Evolutionary conservation across 1,140 invertebrate species (phyloP).

Genomic region (Pseudomyrmex flavicornis): DNA sequence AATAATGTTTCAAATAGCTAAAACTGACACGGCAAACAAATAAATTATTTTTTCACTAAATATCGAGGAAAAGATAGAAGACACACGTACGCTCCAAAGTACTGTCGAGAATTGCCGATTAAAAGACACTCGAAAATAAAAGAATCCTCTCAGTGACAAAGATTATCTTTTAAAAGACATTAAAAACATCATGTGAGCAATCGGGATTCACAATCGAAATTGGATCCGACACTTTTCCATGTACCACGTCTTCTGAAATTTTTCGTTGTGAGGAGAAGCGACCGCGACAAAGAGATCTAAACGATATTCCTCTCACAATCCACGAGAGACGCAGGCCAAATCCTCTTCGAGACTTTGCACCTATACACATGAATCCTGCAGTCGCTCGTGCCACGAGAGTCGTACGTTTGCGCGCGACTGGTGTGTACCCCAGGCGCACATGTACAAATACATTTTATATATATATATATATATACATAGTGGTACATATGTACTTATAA

Average conservation of each 20-base stretch:
- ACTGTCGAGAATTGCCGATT: not conserved
- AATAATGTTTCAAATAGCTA: not conserved
- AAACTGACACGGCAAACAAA: not conserved
- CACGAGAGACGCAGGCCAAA: constrained; percentile 64
- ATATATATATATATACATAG: not conserved
- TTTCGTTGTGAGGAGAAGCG: not conserved
- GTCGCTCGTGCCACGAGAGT: constrained; percentile 63
- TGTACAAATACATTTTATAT: not conserved
- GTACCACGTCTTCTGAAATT: constrained; percentile 8
- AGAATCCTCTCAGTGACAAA: constrained; percentile 22
- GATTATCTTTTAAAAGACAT: constrained; percentile 24
- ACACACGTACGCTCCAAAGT: no score
- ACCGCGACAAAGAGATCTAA: constrained; percentile 38
- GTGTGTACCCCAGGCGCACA: not conserved
- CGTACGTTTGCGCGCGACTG: constrained; percentile 56
- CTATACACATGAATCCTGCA: constrained; percentile 64
- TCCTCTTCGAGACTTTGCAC: constrained; percentile 62
- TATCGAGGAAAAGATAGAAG: not conserved
- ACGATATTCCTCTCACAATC: constrained; percentile 73
- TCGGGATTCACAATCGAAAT: constrained; percentile 41
- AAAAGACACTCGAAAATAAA: not conserved
- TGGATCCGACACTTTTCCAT: constrained; percentile 18
- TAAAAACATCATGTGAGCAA: constrained; percentile 49
- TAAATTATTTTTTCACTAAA: not conserved
- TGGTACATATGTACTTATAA: constrained; percentile 55